Percentiles rank a stretch among this genome's conserved stretches.
phyloP scores from a whole-genome alignment of 2,113 vertebrate species.

The Archocentrus centrarchus region DNA sequence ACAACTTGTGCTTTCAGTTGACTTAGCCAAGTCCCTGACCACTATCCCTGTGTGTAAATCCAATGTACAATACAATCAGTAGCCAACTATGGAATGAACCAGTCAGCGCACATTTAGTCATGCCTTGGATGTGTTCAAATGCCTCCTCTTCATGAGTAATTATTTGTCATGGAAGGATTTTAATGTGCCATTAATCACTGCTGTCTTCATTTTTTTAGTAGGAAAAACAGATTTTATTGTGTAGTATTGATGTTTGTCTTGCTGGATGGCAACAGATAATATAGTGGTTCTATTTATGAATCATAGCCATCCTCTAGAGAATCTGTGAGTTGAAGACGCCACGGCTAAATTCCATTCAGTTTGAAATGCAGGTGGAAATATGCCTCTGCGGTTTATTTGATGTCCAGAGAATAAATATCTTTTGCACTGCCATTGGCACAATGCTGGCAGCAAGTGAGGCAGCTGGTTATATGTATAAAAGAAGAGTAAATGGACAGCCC shows the following conservation, averaged over 20 bases:
- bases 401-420: conserved; percentile 50
- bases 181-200: conserved; percentile 42
- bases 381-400: conserved; percentile 51
- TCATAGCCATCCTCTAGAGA: conserved; percentile 13
- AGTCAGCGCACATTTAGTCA: conserved; percentile 43
- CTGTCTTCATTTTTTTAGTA: conserved; percentile 1
- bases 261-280: conserved; percentile 14
- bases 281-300: conserved; percentile 24
- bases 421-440: conserved; percentile 33
- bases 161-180: conserved; percentile 55
- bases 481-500: conserved; percentile 57
- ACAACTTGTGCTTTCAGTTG: background rate
- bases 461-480: conserved; percentile 41
- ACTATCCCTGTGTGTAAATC: conserved; percentile 1
- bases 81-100: conserved; percentile 41
- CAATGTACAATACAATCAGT: conserved; percentile 14
- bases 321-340: conserved; percentile 14
- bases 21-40: conserved; percentile 7
- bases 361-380: conserved; percentile 66
- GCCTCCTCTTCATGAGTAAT: conserved; percentile 51
- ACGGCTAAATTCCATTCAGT: conserved; percentile 62
- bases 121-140: conserved; percentile 36
- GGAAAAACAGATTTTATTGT: conserved; percentile 10
- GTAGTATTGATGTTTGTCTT: conserved; percentile 21
- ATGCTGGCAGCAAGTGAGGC: conserved; percentile 34